A percentile compares a stretch with the other conserved stretches of the same genome.
phyloP scores from a whole-genome alignment of 2,113 vertebrate genomes.

The Lampris incognitus region DNA sequence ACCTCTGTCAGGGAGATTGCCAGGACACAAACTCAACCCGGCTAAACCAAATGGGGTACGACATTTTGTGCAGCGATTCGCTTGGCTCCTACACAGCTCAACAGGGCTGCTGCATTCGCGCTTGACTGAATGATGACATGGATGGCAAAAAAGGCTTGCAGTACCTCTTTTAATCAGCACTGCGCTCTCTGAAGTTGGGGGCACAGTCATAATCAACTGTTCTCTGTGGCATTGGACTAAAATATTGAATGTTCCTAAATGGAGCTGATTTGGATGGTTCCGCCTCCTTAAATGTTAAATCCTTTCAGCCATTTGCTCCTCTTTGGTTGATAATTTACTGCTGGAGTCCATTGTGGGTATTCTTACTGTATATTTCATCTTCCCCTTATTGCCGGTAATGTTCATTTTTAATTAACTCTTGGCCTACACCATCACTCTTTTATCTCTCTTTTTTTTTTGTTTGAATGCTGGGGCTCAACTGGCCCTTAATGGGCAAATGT shows the following conservation, averaged over 20 bases:
- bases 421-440: slow-evolving; percentile 19
- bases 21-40: slow-evolving; percentile 66
- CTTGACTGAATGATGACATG: slow-evolving; percentile 66
- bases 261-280: slow-evolving; percentile 21
- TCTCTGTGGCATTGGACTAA: slow-evolving; percentile 38
- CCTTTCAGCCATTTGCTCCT: slow-evolving; percentile 42
- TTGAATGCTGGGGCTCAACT: slow-evolving; percentile 14
- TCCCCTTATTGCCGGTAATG: slow-evolving; percentile 12
- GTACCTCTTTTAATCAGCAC: slow-evolving; percentile 51
- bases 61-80: slow-evolving; percentile 59
- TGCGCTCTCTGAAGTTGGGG: slow-evolving; percentile 41
- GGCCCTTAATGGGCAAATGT: slow-evolving; percentile 1
- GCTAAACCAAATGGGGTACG: slow-evolving; percentile 71
- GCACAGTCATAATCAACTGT: slow-evolving; percentile 52
- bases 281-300: slow-evolving; percentile 36
- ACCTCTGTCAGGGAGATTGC: slow-evolving; percentile 64
- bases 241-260: slow-evolving; percentile 55
- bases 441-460: slow-evolving; percentile 14
- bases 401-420: slow-evolving; percentile 44
- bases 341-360: slow-evolving; percentile 38
- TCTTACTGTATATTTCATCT: slow-evolving; percentile 6
- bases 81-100: slow-evolving; percentile 66
- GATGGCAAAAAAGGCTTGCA: slow-evolving; percentile 45
- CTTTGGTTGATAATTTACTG: slow-evolving; percentile 45
- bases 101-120: slow-evolving; percentile 50